phyloP scores from a whole-genome alignment of 1,140 invertebrate species.

The Diachasma alloeum region DNA sequence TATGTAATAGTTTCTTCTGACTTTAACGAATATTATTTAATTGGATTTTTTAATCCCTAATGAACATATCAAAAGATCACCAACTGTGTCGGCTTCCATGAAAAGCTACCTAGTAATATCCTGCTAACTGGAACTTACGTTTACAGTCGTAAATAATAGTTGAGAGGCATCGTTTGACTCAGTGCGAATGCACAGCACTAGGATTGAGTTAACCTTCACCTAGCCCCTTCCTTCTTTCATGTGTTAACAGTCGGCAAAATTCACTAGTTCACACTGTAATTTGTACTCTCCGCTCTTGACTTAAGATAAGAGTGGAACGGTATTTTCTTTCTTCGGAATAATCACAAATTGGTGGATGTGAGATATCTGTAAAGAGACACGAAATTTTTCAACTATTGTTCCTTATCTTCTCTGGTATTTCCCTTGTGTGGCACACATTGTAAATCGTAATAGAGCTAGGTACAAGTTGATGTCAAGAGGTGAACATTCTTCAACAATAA shows the following conservation, averaged over 20 bases:
- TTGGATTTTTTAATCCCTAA: too few species aligned
- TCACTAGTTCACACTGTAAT: neutral
- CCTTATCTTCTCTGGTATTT: neutral
- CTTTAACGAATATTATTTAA: too few species aligned
- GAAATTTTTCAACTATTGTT: neutral
- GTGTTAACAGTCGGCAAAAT: neutral
- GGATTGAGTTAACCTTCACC: neutral
- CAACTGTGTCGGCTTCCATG: too few species aligned
- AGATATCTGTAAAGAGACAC: neutral
- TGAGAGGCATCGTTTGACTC: neutral
- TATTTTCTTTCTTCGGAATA: neutral
- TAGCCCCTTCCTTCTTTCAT: neutral
- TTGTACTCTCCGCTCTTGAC: neutral
- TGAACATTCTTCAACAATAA: neutral
- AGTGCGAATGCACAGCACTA: neutral
- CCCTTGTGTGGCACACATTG: neutral
- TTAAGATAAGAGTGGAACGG: neutral
- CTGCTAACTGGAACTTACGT: neutral
- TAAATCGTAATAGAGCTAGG: neutral
- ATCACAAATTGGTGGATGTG: neutral
- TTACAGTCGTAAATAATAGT: constrained; percentile 1
- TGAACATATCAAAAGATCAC: too few species aligned
- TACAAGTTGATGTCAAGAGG: constrained; percentile 1
- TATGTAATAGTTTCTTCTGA: too few species aligned
- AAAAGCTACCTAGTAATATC: neutral